Base-by-base conservation (phyloP, 2,888 invertebrate genomes). In the Phyllotreta striolata region DNA sequence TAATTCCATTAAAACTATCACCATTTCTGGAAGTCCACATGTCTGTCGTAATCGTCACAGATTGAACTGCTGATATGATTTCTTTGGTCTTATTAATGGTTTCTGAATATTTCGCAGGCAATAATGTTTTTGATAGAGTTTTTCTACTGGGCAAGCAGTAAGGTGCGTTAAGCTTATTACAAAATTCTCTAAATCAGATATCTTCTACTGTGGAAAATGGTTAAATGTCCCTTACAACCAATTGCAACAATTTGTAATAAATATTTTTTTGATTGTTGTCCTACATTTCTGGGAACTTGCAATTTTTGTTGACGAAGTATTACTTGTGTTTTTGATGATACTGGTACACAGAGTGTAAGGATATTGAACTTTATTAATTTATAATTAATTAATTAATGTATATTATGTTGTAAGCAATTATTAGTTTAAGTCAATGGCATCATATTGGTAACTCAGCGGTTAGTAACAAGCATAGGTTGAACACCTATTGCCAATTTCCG, bases 21-120 rank as follows among this genome's bases (percentile, higher is more conserved):
- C 64, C 71, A 52, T 69, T 74, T 6, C 60, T 12, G 6, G 77
- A 78, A 10, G 76, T 76, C 76, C 77, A 76, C 52, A 72, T 71
- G 66, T 78, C 77, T 5, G 74, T 76, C 34, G 77, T 77, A 41
- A 77, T 10, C 41, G 71, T 68, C 6, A 72, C 69, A 34, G 66
- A 59, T 56, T 51, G 54, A 43, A 70, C 69, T 7, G 63, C 55
- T 55, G 24, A 8, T 24, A 66, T 12, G 7, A 55, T 6, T 7
- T 44, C 12, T 57, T 55, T 63, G 8, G 41, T 62, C 5, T 3
- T n/a, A 34, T 60, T 65, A 34, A 59, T 59, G 4, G 40, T 57
- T 37, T 63, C 63, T 24, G 68, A 62, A 63, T 63, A 71, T 58
- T 58, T 51, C 35, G 61, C 60, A 6, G 64, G 68, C 51, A 72